Conservation (phyloP, 1,140 invertebrate genomes). For the Drosophila fuyamai region DNA sequence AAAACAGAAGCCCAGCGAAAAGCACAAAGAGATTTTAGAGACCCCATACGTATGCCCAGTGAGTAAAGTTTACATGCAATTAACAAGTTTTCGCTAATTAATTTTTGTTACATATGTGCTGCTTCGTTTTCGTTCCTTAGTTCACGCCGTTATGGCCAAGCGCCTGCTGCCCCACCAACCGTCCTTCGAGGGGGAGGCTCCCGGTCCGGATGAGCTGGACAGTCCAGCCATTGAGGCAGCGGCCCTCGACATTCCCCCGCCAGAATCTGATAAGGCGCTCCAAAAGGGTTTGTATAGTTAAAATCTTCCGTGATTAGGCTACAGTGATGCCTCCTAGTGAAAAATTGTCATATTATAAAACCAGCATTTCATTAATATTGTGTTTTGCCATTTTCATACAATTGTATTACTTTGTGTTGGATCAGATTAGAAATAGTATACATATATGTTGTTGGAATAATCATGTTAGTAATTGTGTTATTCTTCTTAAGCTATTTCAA, state of each 20-base stretch:
- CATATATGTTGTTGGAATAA: too few species aligned
- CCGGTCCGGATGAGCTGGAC: slow-evolving; percentile 74
- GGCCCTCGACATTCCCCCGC: slow-evolving; percentile 59
- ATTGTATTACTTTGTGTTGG: too few species aligned
- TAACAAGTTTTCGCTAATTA: background rate
- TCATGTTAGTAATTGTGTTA: too few species aligned
- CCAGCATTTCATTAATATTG: too few species aligned
- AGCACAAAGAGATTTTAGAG: slow-evolving; percentile 18
- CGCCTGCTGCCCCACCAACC: slow-evolving; percentile 63
- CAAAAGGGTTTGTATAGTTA: slow-evolving; percentile 55
- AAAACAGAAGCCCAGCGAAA: slow-evolving; percentile 2
- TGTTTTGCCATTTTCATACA: too few species aligned
- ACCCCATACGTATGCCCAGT: slow-evolving; percentile 35
- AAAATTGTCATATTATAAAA: background rate
- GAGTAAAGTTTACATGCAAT: slow-evolving; percentile 23
- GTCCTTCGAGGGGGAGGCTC: slow-evolving; percentile 58
- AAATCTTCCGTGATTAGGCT: background rate
- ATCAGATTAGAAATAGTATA: too few species aligned
- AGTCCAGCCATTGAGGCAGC: slow-evolving; percentile 79
- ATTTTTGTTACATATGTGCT: background rate
- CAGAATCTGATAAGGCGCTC: slow-evolving; percentile 32
- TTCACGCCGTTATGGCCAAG: slow-evolving; percentile 79
- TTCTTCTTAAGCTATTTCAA: too few species aligned
- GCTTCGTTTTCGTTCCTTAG: slow-evolving; percentile 24
- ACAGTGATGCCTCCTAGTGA: background rate